phyloP scores from a whole-genome alignment of 2,113 vertebrate genomes.

The Urocynchramus pylzowi region DNA sequence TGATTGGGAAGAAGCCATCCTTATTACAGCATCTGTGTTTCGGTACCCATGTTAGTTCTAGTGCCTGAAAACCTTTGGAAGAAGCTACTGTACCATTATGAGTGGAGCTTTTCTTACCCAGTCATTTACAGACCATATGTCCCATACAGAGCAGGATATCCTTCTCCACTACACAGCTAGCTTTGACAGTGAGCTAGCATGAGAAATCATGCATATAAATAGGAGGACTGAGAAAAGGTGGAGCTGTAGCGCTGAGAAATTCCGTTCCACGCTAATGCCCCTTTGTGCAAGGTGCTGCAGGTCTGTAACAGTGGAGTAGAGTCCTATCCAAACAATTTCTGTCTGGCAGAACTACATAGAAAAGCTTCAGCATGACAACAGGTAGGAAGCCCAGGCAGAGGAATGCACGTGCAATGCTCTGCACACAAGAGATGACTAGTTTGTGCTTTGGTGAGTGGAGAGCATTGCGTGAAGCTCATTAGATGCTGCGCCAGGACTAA shows the following conservation, averaged over 20 bases:
- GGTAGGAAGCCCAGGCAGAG: background rate
- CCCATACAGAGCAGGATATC: background rate
- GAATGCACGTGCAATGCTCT: background rate
- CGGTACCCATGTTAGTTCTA: background rate
- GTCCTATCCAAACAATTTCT: background rate
- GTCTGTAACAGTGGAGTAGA: background rate
- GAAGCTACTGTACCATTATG: background rate
- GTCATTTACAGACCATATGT: background rate
- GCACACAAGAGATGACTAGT: background rate
- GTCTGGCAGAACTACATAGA: background rate
- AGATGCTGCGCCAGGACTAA: background rate
- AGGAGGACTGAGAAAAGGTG: background rate
- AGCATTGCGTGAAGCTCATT: background rate
- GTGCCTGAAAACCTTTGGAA: background rate
- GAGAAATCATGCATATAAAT: background rate
- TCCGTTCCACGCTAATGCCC: background rate
- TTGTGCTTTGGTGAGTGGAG: background rate
- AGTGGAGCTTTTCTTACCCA: background rate
- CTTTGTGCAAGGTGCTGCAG: background rate
- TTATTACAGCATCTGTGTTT: background rate
- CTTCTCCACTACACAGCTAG: background rate
- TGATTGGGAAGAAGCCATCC: background rate
- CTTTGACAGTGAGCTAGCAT: background rate
- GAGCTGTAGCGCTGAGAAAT: background rate
- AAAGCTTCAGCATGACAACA: background rate